phyloP scores from a whole-genome alignment of 2,888 invertebrate genomes.

The Pammene fasciana region DNA sequence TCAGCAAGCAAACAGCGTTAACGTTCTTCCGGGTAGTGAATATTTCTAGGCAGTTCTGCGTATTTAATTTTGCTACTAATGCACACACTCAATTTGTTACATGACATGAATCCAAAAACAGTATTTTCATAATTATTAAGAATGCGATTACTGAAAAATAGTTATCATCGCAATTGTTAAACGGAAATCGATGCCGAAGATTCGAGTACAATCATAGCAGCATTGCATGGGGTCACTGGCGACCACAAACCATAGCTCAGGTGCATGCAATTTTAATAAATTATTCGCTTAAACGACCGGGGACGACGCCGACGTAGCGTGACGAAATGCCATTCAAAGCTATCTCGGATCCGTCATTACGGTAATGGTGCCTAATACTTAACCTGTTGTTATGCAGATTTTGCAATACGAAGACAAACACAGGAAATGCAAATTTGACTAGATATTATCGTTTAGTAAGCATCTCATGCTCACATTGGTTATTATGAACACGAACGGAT shows the following conservation, averaged over 20 bases:
- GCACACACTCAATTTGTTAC: neutral
- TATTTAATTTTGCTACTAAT: slow-evolving; percentile 2
- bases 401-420: slow-evolving; percentile 26
- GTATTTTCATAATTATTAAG: too few species aligned
- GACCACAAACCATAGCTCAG: slow-evolving; percentile 7
- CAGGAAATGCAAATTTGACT: slow-evolving; percentile 15
- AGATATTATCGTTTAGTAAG: neutral
- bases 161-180: neutral
- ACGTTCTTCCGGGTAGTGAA: slow-evolving; percentile 27
- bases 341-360: slow-evolving; percentile 18
- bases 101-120: too few species aligned
- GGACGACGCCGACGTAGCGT: slow-evolving; percentile 18
- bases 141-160: neutral
- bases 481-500: slow-evolving; percentile 17
- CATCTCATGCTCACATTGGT: slow-evolving; percentile 26
- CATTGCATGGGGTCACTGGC: slow-evolving; percentile 13
- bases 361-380: slow-evolving; percentile 26
- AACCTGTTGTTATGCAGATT: slow-evolving; percentile 25
- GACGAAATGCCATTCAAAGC: slow-evolving; percentile 31
- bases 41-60: slow-evolving; percentile 6
- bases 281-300: slow-evolving; percentile 32
- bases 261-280: slow-evolving; percentile 37
- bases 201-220: slow-evolving; percentile 14
- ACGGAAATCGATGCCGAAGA: neutral
- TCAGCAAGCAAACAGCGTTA: slow-evolving; percentile 22